Evolutionary conservation across 1,140 invertebrate species (phyloP).

Genomic region (Drosophila micromelanica): DNA sequence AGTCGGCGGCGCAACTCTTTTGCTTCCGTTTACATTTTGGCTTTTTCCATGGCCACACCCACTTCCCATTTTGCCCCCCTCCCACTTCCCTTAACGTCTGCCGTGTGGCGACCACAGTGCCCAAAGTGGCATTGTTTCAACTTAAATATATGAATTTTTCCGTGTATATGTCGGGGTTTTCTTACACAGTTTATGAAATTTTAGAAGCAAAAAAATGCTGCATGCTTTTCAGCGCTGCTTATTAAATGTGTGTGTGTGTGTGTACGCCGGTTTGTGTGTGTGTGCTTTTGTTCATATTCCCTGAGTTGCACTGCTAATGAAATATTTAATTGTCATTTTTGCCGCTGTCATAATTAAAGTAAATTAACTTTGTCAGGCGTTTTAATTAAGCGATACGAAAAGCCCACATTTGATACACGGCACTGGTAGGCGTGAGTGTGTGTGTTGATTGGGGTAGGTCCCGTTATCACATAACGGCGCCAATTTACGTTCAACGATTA

Average conservation of each 20-base stretch:
- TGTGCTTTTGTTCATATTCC: conserved; percentile 20
- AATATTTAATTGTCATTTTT: conserved; percentile 77
- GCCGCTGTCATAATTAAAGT: conserved; percentile 64
- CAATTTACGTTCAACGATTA: conserved; percentile 32
- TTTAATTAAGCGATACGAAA: conserved; percentile 65
- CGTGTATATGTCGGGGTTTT: conserved; percentile 11
- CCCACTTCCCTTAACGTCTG: not conserved
- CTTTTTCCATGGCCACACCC: conserved; percentile 20
- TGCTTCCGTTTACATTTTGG: conserved; percentile 31
- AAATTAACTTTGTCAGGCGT: conserved; percentile 66
- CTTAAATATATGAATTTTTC: conserved; percentile 20
- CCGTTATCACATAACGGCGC: not conserved
- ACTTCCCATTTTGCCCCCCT: not conserved
- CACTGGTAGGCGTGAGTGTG: not conserved
- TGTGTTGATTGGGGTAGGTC: not conserved
- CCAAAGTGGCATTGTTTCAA: conserved; percentile 36
- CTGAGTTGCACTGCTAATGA: conserved; percentile 56
- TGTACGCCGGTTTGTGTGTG: conserved; percentile 19
- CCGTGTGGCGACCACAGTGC: conserved; percentile 1
- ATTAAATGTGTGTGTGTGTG: not conserved
- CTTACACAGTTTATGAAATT: conserved; percentile 64
- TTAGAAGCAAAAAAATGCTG: conserved; percentile 44
- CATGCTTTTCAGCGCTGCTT: conserved; percentile 26
- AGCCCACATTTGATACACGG: conserved; percentile 10
- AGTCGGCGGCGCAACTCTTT: conserved; percentile 25